Evolutionary conservation across 2,888 invertebrate species (phyloP), one percentile per base, ranked within the genome.

Genomic region (Himalopsyche tibetana): DNA sequence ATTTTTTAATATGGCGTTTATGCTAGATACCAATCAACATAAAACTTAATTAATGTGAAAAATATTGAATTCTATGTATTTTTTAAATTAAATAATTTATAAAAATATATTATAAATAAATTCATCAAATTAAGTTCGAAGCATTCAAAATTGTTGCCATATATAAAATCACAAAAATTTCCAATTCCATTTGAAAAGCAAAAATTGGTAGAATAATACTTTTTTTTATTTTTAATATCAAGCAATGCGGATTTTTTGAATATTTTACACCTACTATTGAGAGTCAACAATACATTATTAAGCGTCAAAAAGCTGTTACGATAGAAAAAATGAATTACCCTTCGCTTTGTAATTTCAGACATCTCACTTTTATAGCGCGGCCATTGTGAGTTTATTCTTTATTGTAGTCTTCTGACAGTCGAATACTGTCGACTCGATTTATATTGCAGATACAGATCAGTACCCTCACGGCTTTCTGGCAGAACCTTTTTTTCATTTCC

Each of bases 371-470:
- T 74, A 74, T 74, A 5, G 28, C 12, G 36, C 9, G 74, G 36
- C 74, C 74, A 36, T 74, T 74, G 36, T 74, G 28, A 74, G 36
- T 74, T 28, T 74, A 74, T 74, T 74, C 74, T 28, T 74, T 74
- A 74, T 74, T 74, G 74, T 74, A 74, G 19, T 74, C 74, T 74
- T 74, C 15, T 36, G 74, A 74, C 74, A 74, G 74, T 74, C 74
- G 74, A 74, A 74, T 74, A 74, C 74, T 74, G 74, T 74, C 74
- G 74, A 74, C 36, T 74, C 74, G 74, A 74, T 74, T 74, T 74
- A 74, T 74, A 74, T 74, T 74, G 74, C 36, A 74, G 74, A 74
- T 74, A 74, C 74, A 74, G 74, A 74, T 74, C 74, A 36, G 12
- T 74, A 74, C 74, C 74, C 74, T 74, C 74, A 74, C 74, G 19